Base-by-base conservation (phyloP, 53 echinoderm and acorn worm species). In the Arbacia lixula region DNA sequence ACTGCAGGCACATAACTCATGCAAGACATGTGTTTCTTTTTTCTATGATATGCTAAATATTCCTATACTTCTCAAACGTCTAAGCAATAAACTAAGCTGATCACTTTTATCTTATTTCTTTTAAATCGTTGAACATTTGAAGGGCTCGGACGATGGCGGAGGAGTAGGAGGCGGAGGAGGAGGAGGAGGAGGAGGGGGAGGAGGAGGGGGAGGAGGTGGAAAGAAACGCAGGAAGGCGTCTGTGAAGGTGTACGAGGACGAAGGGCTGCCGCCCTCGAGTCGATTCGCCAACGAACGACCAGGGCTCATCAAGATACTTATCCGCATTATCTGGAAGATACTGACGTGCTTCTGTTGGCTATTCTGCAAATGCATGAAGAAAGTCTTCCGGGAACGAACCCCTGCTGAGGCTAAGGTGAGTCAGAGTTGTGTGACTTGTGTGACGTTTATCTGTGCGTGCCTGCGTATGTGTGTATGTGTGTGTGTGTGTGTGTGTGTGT, bases 321-420 rank as follows among this genome's bases (percentile, higher is more conserved):
- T 63, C 3, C 31, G 38, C 12, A 36, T 76, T 35, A 37, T 56
- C 22, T 76, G 54, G 76, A 76, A 76, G 76, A 76, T 76, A 1
- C 57, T 76, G 2, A 54, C 57, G n/a, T 76, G 76, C 25, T 76
- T 34, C 76, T 76, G 76, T 34, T 76, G 76, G 76, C 14, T 34
- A 5, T 22, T 76, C 8, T 76, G 76, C 20, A 76, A 76, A 36
- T 76, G 76, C 39, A 32, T 76, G 22, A 20, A 14, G 25, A 55
- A 25, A 25, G 76, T 76, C 21, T 76, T 54, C 37, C 36, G 76
- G 36, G 76, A 76, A 35, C 35, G 76, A 25, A 76, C 76, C 8
- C 76, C 76, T 4, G 54, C 76, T 25, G 66, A 84, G 32, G 84
- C 84, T 25, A 67, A 84, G 68, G 84, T 68, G 17, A 35, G 58